Base-by-base conservation (phyloP, 2,113 vertebrate genomes). In the Anoplopoma fimbria region DNA sequence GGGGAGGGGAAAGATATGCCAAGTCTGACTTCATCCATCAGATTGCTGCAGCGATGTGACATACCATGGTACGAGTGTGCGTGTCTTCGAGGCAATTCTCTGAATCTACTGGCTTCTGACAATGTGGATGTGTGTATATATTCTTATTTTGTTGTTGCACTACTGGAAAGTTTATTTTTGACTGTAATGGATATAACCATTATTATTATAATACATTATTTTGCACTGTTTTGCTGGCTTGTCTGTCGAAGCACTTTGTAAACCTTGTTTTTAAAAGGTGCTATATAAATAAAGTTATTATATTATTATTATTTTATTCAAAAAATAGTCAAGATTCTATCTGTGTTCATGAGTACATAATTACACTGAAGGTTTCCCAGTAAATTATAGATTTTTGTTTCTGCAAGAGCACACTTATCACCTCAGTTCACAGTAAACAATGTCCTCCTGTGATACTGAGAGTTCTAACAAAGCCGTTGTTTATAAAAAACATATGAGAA, bases 1-100 rank as follows among this genome's bases (percentile, higher is more conserved):
- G 62, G 34, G 64, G 53, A 36, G 73, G 63, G 15, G 57, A 27
- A 31, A 9, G 84, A 81, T 34, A 76, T 42, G 72, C 34, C 77
- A 69, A 72, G 61, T 87, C 63, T 0, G 33, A 71, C 67, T 85
- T 75, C 64, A 91, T 88, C 85, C 68, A 75, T 91, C 82, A 88
- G 42, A 75, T 1, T 71, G 77, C 86, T 74, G 64, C 77, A 70
- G 82, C 36, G 67, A 86, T 34, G 81, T 79, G 88, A 87, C 69
- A 78, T 71, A 83, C 62, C 72, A 29, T 63, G 77, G 79, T 77
- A 70, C 55, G 61, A 47, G 57, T 38, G 60, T 73, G 77, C 17
- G 77, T 72, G 53, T 76, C 78, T 81, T 60, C 0, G 13, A 79
- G 81, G 69, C 49, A 23, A 33, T 14, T 51, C 23, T 79, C 29